Conservation (phyloP, 2,797 vertebrate species). For the Melanotaenia nigrans region DNA sequence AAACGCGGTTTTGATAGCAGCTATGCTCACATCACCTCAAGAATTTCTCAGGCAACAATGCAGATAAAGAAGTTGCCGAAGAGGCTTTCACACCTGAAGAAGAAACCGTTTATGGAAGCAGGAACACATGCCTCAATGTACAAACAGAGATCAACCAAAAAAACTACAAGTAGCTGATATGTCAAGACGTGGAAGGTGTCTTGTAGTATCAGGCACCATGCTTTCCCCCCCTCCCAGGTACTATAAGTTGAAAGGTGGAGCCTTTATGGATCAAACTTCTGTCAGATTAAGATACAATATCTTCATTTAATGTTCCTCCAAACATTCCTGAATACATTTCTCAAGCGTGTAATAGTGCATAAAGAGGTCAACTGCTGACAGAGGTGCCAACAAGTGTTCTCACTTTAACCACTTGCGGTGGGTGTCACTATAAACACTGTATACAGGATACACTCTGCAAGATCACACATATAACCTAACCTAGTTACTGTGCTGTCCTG, state of each 20-base stretch:
- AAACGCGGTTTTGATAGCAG: neutral
- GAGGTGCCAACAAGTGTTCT: neutral
- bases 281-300: too few relatives aligned
- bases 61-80: neutral
- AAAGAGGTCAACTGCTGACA: neutral
- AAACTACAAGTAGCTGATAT: neutral
- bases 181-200: neutral
- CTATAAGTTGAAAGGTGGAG: too few relatives aligned
- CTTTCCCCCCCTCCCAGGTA: neutral
- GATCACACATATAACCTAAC: too few relatives aligned
- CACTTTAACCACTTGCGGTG: too few relatives aligned
- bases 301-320: neutral
- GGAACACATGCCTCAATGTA: neutral
- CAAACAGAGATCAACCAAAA: neutral
- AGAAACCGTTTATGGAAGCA: neutral
- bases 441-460: too few relatives aligned
- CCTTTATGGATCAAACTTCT: too few relatives aligned
- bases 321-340: neutral
- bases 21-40: neutral
- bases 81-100: neutral
- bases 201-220: neutral
- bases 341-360: neutral
- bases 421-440: too few relatives aligned
- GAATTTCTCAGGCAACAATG: neutral
- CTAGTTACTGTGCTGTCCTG: too few relatives aligned